Percentiles rank a stretch among this genome's conserved stretches.
Conservation (phyloP, 2,888 invertebrate genomes). For the Elysia crispata region DNA sequence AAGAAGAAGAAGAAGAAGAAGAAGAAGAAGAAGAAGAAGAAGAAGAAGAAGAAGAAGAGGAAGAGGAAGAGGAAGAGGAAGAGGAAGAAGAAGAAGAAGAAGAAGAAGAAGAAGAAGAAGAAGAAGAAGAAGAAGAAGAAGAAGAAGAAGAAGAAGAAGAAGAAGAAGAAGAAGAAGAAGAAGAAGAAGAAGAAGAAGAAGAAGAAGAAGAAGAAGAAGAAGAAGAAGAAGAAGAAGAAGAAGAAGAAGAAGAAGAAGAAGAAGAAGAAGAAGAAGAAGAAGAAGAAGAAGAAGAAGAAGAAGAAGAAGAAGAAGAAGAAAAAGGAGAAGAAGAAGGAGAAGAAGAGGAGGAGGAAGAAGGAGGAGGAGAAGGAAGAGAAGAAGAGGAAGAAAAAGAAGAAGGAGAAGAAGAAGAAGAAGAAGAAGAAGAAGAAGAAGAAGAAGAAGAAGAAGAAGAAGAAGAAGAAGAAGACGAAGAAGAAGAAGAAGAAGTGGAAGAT, state of each 20-base stretch:
- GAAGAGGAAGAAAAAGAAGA: not conserved
- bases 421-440: not conserved
- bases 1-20: too few relatives aligned
- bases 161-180: conserved; percentile 23
- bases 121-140: conserved; percentile 22
- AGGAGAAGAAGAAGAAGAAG: conserved; percentile 1
- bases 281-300: not conserved
- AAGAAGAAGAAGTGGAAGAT: conserved; percentile 13
- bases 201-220: too few relatives aligned
- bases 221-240: too few relatives aligned
- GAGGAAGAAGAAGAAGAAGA: too few relatives aligned
- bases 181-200: not conserved
- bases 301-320: not conserved
- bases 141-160: conserved; percentile 18
- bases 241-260: not conserved
- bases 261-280: not conserved
- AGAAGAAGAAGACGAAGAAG: too few relatives aligned
- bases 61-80: too few relatives aligned
- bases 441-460: not conserved
- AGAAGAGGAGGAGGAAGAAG: conserved; percentile 15
- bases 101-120: too few relatives aligned
- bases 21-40: too few relatives aligned
- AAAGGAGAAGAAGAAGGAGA: conserved; percentile 13
- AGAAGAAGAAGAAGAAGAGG: too few relatives aligned
- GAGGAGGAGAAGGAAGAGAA: too few relatives aligned